These are phyloP conservation scores for Chironomus tepperi DNA, from an alignment of 1,140 invertebrate genomes.

Conservation along the genomic window DNA sequence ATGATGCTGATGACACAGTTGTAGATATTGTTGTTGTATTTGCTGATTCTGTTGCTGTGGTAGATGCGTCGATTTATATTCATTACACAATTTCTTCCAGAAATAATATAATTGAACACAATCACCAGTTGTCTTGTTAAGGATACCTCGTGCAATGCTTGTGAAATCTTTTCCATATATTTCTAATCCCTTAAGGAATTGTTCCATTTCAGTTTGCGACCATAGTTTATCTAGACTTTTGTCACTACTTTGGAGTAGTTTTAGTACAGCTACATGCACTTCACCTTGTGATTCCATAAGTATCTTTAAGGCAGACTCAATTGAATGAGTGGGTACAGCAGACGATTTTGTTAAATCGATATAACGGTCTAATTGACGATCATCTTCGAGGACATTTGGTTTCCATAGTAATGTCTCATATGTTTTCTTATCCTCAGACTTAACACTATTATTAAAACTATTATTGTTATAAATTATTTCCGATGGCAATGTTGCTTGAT, in stretches of 20 bases:
- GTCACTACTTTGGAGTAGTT: constrained; percentile 61
- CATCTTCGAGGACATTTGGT: constrained; percentile 52
- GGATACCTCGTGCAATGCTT: constrained; percentile 75
- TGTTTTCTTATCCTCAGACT: constrained; percentile 38
- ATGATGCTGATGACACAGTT: no score
- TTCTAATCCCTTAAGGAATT: constrained; percentile 77
- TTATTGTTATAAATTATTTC: constrained; percentile 29
- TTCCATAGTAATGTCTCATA: constrained; percentile 78
- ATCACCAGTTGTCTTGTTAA: constrained; percentile 81
- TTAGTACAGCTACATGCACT: constrained; percentile 78
- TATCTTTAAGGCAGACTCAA: constrained; percentile 88
- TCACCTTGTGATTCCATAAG: constrained; percentile 79
- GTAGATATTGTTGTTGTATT: neutral
- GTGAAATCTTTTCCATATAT: constrained; percentile 92
- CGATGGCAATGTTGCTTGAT: constrained; percentile 70
- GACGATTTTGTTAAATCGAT: constrained; percentile 89
- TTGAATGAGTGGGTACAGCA: constrained; percentile 81
- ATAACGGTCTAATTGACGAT: constrained; percentile 45
- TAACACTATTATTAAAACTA: constrained; percentile 27
- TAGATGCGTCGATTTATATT: constrained; percentile 50
- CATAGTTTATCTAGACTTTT: constrained; percentile 72
- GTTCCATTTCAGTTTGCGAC: constrained; percentile 76
- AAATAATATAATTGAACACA: constrained; percentile 98
- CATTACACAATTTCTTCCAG: constrained; percentile 93
- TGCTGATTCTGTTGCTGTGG: neutral